A percentile compares a stretch with the other conserved stretches of the same genome.
Evolutionary conservation across 1,140 invertebrate species (phyloP).

Genomic region (Condylostylus longicornis): DNA sequence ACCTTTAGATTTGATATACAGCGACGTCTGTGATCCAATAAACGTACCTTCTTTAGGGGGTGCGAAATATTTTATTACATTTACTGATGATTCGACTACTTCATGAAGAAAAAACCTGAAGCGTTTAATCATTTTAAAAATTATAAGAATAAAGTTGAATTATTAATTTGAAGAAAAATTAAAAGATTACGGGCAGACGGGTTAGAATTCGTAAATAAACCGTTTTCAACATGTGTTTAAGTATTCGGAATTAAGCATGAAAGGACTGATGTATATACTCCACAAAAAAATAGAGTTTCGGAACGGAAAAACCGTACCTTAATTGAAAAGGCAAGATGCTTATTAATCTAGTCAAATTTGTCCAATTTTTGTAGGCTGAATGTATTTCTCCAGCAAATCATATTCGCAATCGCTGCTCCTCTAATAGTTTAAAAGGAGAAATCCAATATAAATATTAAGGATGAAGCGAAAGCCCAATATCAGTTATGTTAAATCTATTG

Average conservation of each 20-base stretch:
- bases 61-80: slow-evolving; percentile 21
- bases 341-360: slow-evolving; percentile 15
- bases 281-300: slow-evolving; percentile 20
- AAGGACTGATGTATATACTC: slow-evolving; percentile 14
- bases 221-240: slow-evolving; percentile 14
- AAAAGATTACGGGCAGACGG: slow-evolving; percentile 33
- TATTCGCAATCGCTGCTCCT: slow-evolving; percentile 29
- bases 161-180: slow-evolving; percentile 20
- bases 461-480: no score
- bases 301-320: slow-evolving; percentile 19
- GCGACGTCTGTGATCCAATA: slow-evolving; percentile 36
- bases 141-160: no score
- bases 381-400: slow-evolving; percentile 27
- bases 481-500: no score
- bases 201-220: slow-evolving; percentile 27
- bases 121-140: slow-evolving; percentile 19
- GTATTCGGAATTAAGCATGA: slow-evolving; percentile 8
- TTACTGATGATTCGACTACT: slow-evolving; percentile 34
- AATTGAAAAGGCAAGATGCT: slow-evolving; percentile 11
- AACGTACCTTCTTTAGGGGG: slow-evolving; percentile 22
- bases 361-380: slow-evolving; percentile 30
- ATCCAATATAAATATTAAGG: no score
- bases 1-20: slow-evolving; percentile 23
- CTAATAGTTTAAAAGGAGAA: no score
- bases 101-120: slow-evolving; percentile 31